Evolutionary conservation across 1,140 invertebrate genomes (phyloP), one percentile per base, ranked within the genome.

Genomic region (Chironomus striatipennis): DNA sequence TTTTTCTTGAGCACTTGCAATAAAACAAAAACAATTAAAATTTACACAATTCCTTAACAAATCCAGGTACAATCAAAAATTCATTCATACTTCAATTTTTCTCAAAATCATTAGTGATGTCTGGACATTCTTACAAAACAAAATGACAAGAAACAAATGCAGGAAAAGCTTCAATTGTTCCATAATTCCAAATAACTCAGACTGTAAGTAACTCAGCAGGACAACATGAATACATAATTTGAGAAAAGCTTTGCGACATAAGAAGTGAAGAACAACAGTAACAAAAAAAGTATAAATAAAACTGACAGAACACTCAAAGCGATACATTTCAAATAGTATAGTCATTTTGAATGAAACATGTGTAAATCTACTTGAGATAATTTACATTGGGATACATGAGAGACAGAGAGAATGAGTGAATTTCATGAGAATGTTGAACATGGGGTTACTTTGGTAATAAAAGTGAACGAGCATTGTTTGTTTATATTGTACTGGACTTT

Each of bases 311-410:
- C 24, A 34, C 24, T 34, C 24, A 34, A 34, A 34, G 24, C 24
- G 24, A 34, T 34, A 34, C 24, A 34, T 34, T 34, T 34, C 24
- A 34, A 34, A 34, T 34, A 34, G 24, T 34, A 34, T 34, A 34
- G 24, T 34, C 24, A 34, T 34, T 34, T 34, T 70, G 65, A 70
- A 18, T 70, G 20, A 70, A 70, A 70, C 65, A 70, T 70, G 65
- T 70, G 65, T 70, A 70, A 70, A 70, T 70, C 15, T 70, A 70
- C 65, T 70, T 20, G 65, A 70, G 65, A 70, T 70, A 18, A 70
- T 70, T 70, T 70, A 70, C 65, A 70, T 70, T 70, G 17, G 24
- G 65, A 70, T 70, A 18, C 65, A 70, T 20, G 65, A 57, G 10
- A n/a, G n/a, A n/a, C n/a, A n/a, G n/a, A n/a, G n/a, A n/a, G n/a